Percentiles rank a stretch among this genome's conserved stretches.
phyloP scores from a whole-genome alignment of 2,113 vertebrate species.

The Typhlomys cinereus region DNA sequence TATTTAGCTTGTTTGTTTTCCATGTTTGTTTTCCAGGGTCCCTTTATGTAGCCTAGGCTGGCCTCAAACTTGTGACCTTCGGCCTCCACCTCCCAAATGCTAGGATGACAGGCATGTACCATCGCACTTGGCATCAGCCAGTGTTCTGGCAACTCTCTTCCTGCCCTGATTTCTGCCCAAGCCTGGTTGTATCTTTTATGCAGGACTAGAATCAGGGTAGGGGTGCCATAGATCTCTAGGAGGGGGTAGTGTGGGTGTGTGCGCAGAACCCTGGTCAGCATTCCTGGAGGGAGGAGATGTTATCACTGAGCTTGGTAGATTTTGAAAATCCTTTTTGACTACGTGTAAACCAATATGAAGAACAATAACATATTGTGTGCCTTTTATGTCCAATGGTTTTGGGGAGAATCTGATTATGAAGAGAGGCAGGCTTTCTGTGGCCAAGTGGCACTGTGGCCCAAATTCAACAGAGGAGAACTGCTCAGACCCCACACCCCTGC shows the following conservation, averaged over 20 bases:
- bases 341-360: background rate
- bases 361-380: constrained; percentile 12
- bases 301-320: background rate
- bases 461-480: background rate
- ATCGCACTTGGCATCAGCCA: background rate
- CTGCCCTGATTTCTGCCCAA: background rate
- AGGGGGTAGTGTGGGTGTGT: too few relatives aligned
- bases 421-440: background rate
- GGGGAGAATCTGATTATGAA: background rate
- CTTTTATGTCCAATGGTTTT: constrained; percentile 22
- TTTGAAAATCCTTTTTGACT: constrained; percentile 39
- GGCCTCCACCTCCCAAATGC: background rate
- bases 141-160: background rate
- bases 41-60: background rate
- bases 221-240: background rate
- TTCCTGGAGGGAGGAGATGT: background rate
- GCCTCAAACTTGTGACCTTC: background rate
- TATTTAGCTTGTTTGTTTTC: background rate
- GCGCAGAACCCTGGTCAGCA: background rate
- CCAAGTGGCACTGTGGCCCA: background rate
- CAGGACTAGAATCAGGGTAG: background rate
- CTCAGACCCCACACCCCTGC: background rate
- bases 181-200: accelerated
- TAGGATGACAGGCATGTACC: background rate
- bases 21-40: background rate